phyloP scores from a whole-genome alignment of 2,888 invertebrate genomes.

The Hyposoter didymator region DNA sequence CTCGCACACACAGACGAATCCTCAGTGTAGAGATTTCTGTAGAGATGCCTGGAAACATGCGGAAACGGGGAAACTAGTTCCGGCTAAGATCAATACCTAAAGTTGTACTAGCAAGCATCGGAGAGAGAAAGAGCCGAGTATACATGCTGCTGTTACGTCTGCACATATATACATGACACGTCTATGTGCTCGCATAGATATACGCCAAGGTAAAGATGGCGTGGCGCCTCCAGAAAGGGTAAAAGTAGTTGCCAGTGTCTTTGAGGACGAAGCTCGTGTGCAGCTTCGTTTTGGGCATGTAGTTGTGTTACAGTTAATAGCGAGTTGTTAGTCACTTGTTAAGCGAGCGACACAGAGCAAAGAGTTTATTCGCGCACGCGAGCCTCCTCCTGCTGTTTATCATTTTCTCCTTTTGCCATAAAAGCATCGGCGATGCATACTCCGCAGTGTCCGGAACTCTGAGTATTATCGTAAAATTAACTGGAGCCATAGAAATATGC shows the following conservation, averaged over 20 bases:
- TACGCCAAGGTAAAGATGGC: conserved; percentile 25
- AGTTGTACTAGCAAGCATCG: conserved; percentile 78
- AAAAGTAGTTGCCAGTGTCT: conserved; percentile 35
- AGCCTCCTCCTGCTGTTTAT: conserved; percentile 37
- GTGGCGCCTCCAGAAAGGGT: conserved; percentile 9
- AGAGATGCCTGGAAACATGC: conserved; percentile 72
- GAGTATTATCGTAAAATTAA: not conserved
- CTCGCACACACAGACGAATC: not conserved
- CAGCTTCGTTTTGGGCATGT: not conserved
- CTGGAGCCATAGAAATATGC: not conserved
- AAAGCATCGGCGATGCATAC: not conserved
- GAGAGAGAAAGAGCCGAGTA: conserved; percentile 51
- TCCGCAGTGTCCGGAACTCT: not conserved
- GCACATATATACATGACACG: not conserved
- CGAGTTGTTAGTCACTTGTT: conserved; percentile 62
- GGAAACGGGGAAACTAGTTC: conserved; percentile 82
- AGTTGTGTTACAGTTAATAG: conserved; percentile 37
- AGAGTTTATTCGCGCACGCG: conserved; percentile 54
- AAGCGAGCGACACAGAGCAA: conserved; percentile 21
- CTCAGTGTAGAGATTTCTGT: conserved; percentile 28
- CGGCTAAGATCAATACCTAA: conserved; percentile 82
- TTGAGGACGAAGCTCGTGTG: conserved; percentile 23
- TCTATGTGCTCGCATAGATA: not conserved
- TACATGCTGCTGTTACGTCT: not conserved
- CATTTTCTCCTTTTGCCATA: conserved; percentile 1